These are phyloP conservation scores for Ibycter americanus DNA, from an alignment of 2,797 vertebrate genomes.

Conservation along the genomic window DNA sequence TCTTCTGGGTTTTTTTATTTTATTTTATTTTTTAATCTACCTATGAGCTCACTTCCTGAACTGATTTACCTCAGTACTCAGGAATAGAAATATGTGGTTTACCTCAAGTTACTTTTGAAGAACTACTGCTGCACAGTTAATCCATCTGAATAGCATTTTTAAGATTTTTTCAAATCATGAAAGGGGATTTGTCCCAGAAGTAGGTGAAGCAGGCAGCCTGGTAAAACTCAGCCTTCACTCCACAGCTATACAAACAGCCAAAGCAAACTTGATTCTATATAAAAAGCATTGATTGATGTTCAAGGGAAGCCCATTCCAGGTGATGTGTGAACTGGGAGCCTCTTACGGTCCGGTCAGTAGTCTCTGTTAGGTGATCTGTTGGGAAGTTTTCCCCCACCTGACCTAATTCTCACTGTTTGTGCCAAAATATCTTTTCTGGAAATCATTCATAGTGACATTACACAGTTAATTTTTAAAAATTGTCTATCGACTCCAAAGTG, in stretches of 20 bases:
- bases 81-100: constrained; percentile 30
- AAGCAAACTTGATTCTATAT: constrained; percentile 11
- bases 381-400: background rate
- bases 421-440: constrained; percentile 47
- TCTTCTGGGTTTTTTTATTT: background rate
- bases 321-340: background rate
- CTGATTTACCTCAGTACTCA: background rate
- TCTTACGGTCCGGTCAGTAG: background rate
- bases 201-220: constrained; percentile 52
- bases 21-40: background rate
- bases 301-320: background rate
- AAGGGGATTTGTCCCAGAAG: constrained; percentile 64
- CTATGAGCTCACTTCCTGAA: constrained; percentile 40
- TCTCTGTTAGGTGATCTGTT: constrained; percentile 9
- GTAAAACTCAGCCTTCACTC: constrained; percentile 55
- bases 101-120: constrained; percentile 55
- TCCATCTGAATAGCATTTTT: constrained; percentile 56
- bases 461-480: background rate
- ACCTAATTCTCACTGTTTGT: background rate
- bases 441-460: constrained; percentile 10
- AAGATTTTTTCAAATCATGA: constrained; percentile 66
- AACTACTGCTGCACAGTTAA: constrained; percentile 57
- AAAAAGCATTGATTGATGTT: constrained; percentile 59
- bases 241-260: constrained; percentile 59
- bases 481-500: background rate